phyloP scores from a whole-genome alignment of 2,113 vertebrate genomes.

The Podilymbus podiceps region DNA sequence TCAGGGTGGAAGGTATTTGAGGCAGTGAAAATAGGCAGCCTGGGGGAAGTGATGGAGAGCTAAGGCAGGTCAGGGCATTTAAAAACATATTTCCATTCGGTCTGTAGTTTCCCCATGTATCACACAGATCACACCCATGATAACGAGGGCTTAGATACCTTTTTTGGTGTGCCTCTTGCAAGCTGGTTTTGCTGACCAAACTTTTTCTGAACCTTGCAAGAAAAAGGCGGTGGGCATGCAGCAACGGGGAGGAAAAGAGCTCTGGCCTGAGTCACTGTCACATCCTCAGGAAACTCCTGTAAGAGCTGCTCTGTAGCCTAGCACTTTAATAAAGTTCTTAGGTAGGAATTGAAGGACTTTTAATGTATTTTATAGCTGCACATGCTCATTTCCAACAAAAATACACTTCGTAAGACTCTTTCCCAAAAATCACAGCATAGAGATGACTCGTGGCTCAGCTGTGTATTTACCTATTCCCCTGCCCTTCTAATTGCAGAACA shows the following conservation, averaged over 20 bases:
- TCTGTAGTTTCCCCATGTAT: not conserved
- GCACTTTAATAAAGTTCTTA: not conserved
- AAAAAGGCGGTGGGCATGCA: not conserved
- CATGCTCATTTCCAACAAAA: slow-evolving; percentile 1
- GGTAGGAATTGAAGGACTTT: not conserved
- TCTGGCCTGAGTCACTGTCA: not conserved
- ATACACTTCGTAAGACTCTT: not conserved
- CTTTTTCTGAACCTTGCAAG: not conserved
- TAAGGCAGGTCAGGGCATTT: not conserved
- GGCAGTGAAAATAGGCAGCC: not conserved
- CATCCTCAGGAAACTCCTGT: not conserved
- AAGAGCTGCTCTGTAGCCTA: not conserved
- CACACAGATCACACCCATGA: not conserved
- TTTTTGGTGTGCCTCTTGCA: not conserved
- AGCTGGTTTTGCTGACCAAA: not conserved
- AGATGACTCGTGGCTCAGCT: not conserved
- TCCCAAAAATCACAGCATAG: not conserved
- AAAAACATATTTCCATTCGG: not conserved
- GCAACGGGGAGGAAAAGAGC: not conserved
- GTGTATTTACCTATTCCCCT: not conserved
- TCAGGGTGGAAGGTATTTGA: not conserved
- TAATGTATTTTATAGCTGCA: not conserved
- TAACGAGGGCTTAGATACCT: not conserved
- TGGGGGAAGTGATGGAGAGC: not conserved
- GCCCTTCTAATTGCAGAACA: slow-evolving; percentile 43